Evolutionary conservation across 92 coral and sea anemone species (phyloP).

Genomic region (Hydrozoanthus gracilis): DNA sequence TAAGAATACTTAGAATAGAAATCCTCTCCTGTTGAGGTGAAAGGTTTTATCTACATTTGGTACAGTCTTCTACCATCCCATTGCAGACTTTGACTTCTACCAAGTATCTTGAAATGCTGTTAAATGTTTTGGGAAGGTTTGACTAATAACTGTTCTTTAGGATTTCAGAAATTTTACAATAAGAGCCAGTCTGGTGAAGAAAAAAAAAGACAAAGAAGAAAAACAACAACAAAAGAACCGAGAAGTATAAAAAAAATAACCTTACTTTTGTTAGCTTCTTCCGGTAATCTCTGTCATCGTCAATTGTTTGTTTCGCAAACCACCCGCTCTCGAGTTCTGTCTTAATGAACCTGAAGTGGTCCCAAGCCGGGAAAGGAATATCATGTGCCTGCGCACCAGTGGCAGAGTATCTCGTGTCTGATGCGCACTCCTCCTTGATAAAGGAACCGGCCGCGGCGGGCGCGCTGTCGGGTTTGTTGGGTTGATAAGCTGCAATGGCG

Average conservation of each 20-base stretch:
- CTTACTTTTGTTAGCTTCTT: constrained; percentile 77
- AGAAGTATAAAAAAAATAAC: background rate
- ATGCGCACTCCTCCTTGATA: constrained; percentile 85
- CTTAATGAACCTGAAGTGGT: constrained; percentile 72
- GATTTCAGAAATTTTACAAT: no score
- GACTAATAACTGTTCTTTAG: no score
- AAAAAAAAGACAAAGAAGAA: no score
- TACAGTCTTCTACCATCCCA: no score
- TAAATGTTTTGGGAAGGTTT: no score
- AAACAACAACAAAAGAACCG: background rate
- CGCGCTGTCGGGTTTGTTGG: constrained; percentile 77
- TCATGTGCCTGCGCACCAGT: constrained; percentile 63
- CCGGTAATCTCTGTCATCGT: constrained; percentile 75
- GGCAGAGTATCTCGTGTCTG: constrained; percentile 79
- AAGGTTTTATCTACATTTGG: no score
- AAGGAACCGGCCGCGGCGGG: constrained; percentile 82
- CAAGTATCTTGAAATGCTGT: no score
- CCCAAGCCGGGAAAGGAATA: constrained; percentile 73
- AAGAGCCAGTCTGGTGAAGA: no score
- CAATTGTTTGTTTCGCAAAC: constrained; percentile 81
- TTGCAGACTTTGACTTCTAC: no score
- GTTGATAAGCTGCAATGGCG: constrained; percentile 56
- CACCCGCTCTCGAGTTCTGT: constrained; percentile 79
- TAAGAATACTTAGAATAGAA: no score
- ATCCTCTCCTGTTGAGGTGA: no score